A percentile compares a stretch with the other conserved stretches of the same genome.
phyloP scores from a whole-genome alignment of 2,797 vertebrate species.

The Lerista edwardsae region DNA sequence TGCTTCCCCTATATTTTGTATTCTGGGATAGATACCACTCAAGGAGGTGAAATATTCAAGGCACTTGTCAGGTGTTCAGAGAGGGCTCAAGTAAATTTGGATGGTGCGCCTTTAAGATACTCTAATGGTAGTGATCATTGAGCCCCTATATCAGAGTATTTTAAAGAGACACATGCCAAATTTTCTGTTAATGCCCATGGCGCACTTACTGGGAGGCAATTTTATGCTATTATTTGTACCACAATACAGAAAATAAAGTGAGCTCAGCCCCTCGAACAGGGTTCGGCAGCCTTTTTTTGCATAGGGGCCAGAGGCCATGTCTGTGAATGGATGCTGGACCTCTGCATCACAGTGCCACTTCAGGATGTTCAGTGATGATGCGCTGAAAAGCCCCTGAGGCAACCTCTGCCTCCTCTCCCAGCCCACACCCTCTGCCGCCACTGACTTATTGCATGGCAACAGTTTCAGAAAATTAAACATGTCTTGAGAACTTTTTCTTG shows the following conservation, averaged over 20 bases:
- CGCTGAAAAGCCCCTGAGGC: no score
- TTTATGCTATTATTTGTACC: background rate
- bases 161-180: background rate
- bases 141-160: background rate
- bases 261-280: background rate
- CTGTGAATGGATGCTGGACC: no score
- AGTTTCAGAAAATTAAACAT: background rate
- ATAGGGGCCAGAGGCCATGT: no score
- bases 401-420: background rate
- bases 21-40: background rate
- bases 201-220: background rate
- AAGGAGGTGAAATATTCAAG: no score
- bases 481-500: conserved; percentile 28
- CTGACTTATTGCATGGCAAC: background rate
- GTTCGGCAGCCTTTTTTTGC: no score
- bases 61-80: background rate
- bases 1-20: background rate
- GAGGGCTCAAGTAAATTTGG: background rate
- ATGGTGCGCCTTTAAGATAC: background rate
- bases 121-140: background rate
- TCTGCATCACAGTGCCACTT: no score
- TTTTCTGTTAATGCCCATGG: background rate
- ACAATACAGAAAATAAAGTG: background rate
- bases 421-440: background rate
- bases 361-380: no score